Percentiles rank a stretch among this genome's conserved stretches.
phyloP scores from a whole-genome alignment of 2,888 invertebrate genomes.

The Yponomeuta cagnagella region DNA sequence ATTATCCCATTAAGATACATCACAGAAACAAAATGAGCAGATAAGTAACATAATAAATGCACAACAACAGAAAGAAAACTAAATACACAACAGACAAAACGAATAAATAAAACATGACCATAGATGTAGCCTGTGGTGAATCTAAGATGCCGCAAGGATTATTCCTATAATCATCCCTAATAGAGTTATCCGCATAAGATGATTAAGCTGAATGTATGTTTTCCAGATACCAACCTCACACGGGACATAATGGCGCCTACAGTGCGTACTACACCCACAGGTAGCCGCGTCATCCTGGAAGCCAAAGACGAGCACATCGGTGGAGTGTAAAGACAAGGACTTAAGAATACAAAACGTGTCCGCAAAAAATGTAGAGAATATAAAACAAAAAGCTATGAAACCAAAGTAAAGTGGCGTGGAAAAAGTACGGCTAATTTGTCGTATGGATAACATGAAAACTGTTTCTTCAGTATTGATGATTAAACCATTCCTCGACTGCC shows the following conservation, averaged over 20 bases:
- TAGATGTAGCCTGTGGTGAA: too few relatives aligned
- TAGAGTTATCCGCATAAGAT: background rate
- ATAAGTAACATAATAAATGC: too few relatives aligned
- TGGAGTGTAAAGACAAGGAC: slow-evolving; percentile 8
- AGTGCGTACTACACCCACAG: slow-evolving; percentile 69
- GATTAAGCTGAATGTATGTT: slow-evolving; percentile 21
- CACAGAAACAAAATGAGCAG: too few relatives aligned
- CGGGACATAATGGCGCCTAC: slow-evolving; percentile 60
- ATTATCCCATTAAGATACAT: too few relatives aligned
- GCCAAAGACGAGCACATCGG: background rate
- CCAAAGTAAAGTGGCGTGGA: background rate
- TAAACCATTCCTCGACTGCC: too few relatives aligned
- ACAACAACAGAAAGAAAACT: too few relatives aligned
- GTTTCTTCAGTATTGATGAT: too few relatives aligned
- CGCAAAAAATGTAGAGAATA: background rate
- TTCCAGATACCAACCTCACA: slow-evolving; percentile 64
- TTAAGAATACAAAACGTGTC: background rate
- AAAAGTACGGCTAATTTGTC: background rate
- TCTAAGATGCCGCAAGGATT: background rate
- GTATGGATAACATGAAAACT: too few relatives aligned
- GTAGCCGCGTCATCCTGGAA: slow-evolving; percentile 33
- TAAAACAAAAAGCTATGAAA: background rate
- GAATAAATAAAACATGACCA: too few relatives aligned
- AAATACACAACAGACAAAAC: too few relatives aligned
- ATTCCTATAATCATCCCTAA: background rate